These are phyloP conservation scores for Ischnus inquisitorius DNA, from an alignment of 2,888 invertebrate genomes.

Conservation along the genomic window DNA sequence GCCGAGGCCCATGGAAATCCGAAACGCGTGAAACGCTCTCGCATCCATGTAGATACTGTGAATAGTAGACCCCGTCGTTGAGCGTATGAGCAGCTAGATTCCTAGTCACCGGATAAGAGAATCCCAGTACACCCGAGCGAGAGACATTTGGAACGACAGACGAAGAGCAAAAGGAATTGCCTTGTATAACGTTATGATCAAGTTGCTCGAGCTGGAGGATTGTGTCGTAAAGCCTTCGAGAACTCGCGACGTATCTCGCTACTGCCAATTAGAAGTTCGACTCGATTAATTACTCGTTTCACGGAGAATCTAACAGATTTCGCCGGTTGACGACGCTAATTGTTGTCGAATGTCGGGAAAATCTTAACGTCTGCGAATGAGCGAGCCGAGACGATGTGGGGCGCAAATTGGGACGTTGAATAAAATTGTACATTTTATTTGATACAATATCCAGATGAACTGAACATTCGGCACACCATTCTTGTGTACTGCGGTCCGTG, in stretches of 20 bases:
- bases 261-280: constrained; percentile 81
- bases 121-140: constrained; percentile 15
- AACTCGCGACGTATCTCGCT: constrained; percentile 28
- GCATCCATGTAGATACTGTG: not conserved
- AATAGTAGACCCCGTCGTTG: constrained; percentile 9
- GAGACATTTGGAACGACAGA: not conserved
- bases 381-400: constrained; percentile 19
- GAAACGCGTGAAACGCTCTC: constrained; percentile 18
- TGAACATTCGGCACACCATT: too few species aligned
- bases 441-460: too few species aligned
- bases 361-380: constrained; percentile 49
- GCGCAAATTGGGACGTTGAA: constrained; percentile 25
- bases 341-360: constrained; percentile 71
- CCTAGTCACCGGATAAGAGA: constrained; percentile 34
- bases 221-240: constrained; percentile 22
- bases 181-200: constrained; percentile 26
- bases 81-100: constrained; percentile 28
- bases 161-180: not conserved
- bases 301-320: constrained; percentile 78
- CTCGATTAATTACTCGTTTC: constrained; percentile 81
- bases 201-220: constrained; percentile 73
- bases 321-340: constrained; percentile 80
- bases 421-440: not conserved
- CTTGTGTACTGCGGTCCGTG: too few species aligned
- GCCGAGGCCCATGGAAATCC: constrained; percentile 18